Evolutionary conservation across 2,797 vertebrate genomes (phyloP).

Genomic region (Darevskia nairensis): DNA sequence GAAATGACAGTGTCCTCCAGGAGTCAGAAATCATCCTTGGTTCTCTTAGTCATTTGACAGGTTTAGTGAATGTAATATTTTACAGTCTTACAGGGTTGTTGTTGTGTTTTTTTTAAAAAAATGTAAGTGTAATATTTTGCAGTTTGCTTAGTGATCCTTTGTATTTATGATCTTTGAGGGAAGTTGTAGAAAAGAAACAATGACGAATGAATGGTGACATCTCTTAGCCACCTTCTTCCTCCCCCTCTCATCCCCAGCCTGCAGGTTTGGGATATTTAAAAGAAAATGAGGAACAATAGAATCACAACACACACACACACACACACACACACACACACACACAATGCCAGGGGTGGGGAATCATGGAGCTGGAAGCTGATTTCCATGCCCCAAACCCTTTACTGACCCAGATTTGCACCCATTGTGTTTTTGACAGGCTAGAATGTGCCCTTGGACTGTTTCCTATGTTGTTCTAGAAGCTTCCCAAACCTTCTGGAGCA

Average conservation of each 20-base stretch:
- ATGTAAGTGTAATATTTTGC: background rate
- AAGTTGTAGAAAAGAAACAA: background rate
- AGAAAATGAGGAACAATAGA: background rate
- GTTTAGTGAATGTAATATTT: background rate
- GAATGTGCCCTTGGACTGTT: no score
- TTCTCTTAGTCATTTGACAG: background rate
- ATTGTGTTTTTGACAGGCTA: no score
- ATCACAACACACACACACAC: background rate
- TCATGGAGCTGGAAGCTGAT: no score
- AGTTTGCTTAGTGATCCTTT: background rate
- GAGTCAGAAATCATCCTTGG: background rate
- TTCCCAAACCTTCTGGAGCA: no score
- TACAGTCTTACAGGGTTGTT: background rate
- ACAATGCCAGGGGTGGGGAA: background rate
- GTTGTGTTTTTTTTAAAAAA: no score
- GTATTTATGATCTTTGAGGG: background rate
- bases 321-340: no score
- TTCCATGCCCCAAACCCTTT: no score
- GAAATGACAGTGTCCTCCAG: background rate
- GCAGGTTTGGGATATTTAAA: background rate
- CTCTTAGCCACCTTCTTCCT: background rate
- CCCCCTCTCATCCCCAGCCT: background rate
- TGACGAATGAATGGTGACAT: background rate
- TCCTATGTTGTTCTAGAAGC: no score
- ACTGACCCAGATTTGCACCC: no score